Conservation (phyloP, 2,888 invertebrate genomes). For the Eupithecia centaureata region DNA sequence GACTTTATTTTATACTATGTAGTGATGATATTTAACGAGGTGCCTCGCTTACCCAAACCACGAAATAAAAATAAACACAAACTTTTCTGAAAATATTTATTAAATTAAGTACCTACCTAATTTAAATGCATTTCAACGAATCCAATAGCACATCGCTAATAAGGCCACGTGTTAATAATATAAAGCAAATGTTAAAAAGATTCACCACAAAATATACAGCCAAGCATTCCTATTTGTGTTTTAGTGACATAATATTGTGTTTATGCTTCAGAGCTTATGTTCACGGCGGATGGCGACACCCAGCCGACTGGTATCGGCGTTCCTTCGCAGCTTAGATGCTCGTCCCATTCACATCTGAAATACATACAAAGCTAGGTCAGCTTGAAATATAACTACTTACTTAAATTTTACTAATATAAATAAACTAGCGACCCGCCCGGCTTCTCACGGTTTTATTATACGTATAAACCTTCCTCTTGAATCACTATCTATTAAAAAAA, state of each 20-base stretch:
- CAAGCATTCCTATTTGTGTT: neutral
- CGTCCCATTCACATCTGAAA: constrained; percentile 83
- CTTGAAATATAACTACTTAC: no score
- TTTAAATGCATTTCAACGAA: constrained; percentile 35
- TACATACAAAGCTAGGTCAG: neutral
- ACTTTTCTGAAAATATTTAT: constrained; percentile 31
- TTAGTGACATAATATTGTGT: neutral
- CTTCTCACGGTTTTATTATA: no score
- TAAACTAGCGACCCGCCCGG: no score
- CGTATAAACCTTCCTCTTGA: no score
- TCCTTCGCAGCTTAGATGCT: constrained; percentile 73
- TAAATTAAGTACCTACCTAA: constrained; percentile 26
- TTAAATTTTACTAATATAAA: no score
- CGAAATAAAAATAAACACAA: neutral
- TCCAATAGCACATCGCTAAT: constrained; percentile 30
- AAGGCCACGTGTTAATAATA: constrained; percentile 37
- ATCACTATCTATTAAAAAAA: no score
- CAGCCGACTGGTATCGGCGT: constrained; percentile 88
- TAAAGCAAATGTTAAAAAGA: constrained; percentile 16
- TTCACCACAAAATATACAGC: neutral
- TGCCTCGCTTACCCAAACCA: neutral
- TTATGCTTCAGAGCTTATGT: neutral
- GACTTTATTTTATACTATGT: no score
- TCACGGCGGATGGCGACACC: constrained; percentile 80
- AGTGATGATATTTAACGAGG: neutral